Conservation (phyloP, 2,888 invertebrate species). For the Drosophila flavopinicola region DNA sequence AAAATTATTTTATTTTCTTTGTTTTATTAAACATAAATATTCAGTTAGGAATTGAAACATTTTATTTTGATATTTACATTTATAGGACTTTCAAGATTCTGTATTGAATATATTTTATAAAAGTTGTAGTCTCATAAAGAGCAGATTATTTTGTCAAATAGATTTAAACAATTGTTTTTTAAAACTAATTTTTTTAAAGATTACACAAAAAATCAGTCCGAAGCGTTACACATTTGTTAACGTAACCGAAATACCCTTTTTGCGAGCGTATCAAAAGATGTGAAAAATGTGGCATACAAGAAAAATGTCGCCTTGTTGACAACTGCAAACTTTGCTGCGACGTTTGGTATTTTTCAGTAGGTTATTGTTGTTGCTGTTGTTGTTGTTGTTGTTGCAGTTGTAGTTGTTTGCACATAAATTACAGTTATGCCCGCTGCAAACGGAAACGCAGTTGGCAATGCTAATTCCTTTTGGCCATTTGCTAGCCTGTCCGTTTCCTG, state of each 20-base stretch:
- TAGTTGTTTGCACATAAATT: constrained; percentile 49
- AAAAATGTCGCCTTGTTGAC: constrained; percentile 49
- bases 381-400: constrained; percentile 19
- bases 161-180: too few species aligned
- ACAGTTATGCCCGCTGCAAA: constrained; percentile 56
- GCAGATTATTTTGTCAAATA: too few species aligned
- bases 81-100: too few species aligned
- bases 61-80: too few species aligned
- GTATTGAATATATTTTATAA: too few species aligned
- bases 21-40: too few species aligned
- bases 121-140: too few species aligned
- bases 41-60: too few species aligned
- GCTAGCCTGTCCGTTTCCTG: constrained; percentile 49
- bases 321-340: constrained; percentile 19
- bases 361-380: constrained; percentile 1
- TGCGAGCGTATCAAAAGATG: constrained; percentile 2
- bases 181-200: too few species aligned
- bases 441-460: constrained; percentile 72
- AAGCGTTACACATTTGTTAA: rapidly evolving
- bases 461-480: constrained; percentile 67
- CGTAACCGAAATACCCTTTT: neutral
- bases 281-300: constrained; percentile 12
- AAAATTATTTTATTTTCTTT: too few species aligned
- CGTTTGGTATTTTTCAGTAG: constrained; percentile 9
- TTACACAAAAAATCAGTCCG: too few species aligned